Evolutionary conservation across 2,113 vertebrate genomes (phyloP), one percentile per base, ranked within the genome.

Genomic region (Crotalus helleri): DNA sequence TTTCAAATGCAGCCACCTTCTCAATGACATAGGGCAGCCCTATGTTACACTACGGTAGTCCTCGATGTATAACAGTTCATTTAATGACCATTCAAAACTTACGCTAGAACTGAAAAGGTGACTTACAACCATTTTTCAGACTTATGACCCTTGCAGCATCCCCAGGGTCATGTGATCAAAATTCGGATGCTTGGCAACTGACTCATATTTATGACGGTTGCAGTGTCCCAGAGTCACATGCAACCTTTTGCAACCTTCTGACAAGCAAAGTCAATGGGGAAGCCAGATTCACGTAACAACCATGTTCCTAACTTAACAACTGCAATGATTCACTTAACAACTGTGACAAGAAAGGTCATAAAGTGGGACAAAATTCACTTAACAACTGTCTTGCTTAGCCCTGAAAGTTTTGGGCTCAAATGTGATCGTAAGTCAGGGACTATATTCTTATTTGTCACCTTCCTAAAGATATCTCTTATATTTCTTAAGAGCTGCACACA

Each of bases 221-320:
- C 29, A 13, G 11, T n/a, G 11, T n/a, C 4, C 11, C 1, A 0
- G 11, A 0, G 11, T n/a, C 61, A 29, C 1, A 3, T 12, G 10
- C 26, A 51, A 51, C 11, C 11, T 13, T 64, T 64, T 64, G 61
- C 1, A 1, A 29, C 11, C 58, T 59, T 26, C 58, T 59, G 58
- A 64, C 61, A n/a, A 64, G 59, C 11, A n/a, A 64, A 29, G 10
- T 64, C 11, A 5, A 12, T 12, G 61, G 29, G 26, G 29, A 64
- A 64, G 11, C 29, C 61, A 13, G 61, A 26, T 59, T 59, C 8
- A 1, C 58, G 26, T 24, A 26, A 59, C 58, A 59, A 12, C 61
- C 4, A 0, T 13, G 61, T 12, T 64, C 12, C 3, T 64, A 29
- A 13, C 8, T 64, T 64, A 64, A 29, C 61, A 64, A 29, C 26